These are phyloP conservation scores for Heterodera carotae DNA, from an alignment of 1,140 invertebrate genomes.

Conservation along the genomic window DNA sequence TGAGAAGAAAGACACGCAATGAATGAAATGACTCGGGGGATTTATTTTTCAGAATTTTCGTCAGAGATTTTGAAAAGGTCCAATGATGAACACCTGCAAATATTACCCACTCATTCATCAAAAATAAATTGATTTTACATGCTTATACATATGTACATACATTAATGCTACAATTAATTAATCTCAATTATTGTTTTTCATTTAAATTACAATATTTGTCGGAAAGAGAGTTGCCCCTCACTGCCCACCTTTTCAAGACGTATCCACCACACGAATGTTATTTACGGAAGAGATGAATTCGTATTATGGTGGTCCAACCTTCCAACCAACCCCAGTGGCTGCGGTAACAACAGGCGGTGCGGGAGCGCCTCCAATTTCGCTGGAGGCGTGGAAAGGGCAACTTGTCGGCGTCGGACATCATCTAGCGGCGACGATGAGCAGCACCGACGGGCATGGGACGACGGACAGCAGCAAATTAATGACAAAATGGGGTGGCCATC, in stretches of 20 bases:
- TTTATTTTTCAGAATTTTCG: background rate
- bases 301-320: constrained; percentile 14
- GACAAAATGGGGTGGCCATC: constrained; percentile 22
- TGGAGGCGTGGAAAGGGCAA: background rate
- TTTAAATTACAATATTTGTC: no score
- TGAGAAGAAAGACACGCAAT: background rate
- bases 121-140: no score
- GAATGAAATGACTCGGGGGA: background rate
- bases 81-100: no score
- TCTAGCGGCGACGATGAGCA: background rate
- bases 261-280: constrained; percentile 23
- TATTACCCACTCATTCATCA: no score
- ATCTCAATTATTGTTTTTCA: no score
- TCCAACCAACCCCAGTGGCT: constrained; percentile 9
- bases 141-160: no score
- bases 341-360: background rate
- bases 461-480: constrained; percentile 27
- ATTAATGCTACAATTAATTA: no score
- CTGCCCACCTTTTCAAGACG: constrained; percentile 16
- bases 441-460: background rate
- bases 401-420: background rate
- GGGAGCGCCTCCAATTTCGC: background rate
- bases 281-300: constrained; percentile 31
- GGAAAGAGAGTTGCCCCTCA: no score
- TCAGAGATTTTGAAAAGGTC: no score